A percentile compares a stretch with the other conserved stretches of the same genome.
These are phyloP conservation scores for Notolepis coatsorum DNA, from an alignment of 2,797 vertebrate species.

Conservation along the genomic window DNA sequence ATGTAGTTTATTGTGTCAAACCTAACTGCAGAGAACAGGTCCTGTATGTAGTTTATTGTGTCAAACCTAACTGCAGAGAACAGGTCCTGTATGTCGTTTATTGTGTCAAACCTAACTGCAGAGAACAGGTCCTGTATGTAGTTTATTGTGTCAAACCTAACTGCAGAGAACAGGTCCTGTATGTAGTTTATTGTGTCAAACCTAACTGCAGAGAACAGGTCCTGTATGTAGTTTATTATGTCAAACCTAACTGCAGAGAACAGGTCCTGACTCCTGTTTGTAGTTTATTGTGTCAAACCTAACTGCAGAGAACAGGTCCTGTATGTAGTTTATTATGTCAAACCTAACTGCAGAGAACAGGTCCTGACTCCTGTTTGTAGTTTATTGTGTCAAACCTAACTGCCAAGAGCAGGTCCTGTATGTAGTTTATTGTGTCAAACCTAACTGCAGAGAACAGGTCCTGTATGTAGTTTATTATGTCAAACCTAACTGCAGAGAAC, in stretches of 20 bases:
- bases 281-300: neutral
- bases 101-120: neutral
- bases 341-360: neutral
- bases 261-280: too few relatives aligned
- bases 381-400: neutral
- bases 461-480: too few relatives aligned
- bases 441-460: neutral
- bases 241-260: neutral
- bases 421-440: too few relatives aligned
- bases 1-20: too few relatives aligned
- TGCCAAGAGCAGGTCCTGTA: conserved; percentile 1
- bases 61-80: neutral
- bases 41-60: too few relatives aligned
- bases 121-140: neutral
- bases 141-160: neutral
- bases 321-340: too few relatives aligned
- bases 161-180: neutral
- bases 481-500: neutral
- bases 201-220: neutral
- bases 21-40: neutral
- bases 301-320: neutral
- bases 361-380: neutral
- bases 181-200: too few relatives aligned
- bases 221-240: too few relatives aligned
- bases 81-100: too few relatives aligned